Evolutionary conservation across 2,888 invertebrate species (phyloP), one percentile per base, ranked within the genome.

Genomic region (Papilio protenor): DNA sequence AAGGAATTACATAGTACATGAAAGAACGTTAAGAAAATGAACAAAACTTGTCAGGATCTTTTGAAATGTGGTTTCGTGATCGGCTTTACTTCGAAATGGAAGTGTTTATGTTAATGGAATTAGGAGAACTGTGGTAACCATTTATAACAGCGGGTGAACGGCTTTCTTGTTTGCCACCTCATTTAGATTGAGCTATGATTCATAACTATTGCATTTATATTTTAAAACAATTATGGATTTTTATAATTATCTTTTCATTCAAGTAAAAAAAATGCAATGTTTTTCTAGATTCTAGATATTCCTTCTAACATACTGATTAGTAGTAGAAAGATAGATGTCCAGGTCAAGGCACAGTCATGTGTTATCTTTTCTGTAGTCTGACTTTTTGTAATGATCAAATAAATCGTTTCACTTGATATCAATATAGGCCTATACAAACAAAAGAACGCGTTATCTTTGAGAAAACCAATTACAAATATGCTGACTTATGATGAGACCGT

Each of bases 61-160:
- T 23, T 18, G 33, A 61, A 64, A 33, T 23, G 40, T 33, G n/a
- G n/a, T 11, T 64, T 40, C 11, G 64, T 64, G 64, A n/a, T 33
- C 40, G 40, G 40, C 40, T 33, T 33, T 18, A 12, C 2, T 33
- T 16, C 33, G 33, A 64, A 27, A 64, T 64, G 27, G 6, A 64
- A 18, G 33, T 64, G 33, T 10, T 27, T 33, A 64, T 33, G 64
- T 64, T 64, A 33, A 64, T 66, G 18, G 40, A 66, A 40, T 40
- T 11, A 66, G 11, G n/a, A n/a, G 66, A 40, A 66, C 66, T 40
- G 40, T 40, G n/a, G n/a, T 66, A 66, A 40, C 66, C 40, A 66
- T 10, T 40, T 40, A 40, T 66, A 66, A 40, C 40, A 40, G 40
- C 66, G 11, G 40, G 18, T 40, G n/a, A 66, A 64, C 23, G n/a